Evolutionary conservation across 2,797 vertebrate species (phyloP), one percentile per base, ranked within the genome.

Genomic region (Spatula clypeata): DNA sequence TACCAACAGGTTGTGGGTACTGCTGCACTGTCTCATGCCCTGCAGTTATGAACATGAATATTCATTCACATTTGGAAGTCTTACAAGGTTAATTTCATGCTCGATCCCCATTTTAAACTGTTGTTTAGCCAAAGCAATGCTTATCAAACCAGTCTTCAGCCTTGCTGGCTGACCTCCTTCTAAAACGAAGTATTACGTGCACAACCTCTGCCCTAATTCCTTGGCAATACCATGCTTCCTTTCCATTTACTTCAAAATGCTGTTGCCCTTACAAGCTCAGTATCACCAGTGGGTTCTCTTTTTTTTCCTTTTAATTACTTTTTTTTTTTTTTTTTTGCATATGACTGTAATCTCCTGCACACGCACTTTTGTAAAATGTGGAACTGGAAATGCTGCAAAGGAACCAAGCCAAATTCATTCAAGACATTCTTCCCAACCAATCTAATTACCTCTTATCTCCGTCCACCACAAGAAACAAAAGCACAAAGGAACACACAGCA

Each of bases 401-500:
- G 54, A 94, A 29, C 54, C 38, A 53, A 88, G 54, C 67, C 66
- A 84, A 70, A 88, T 89, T 93, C 62, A 55, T 66, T 80, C 47
- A 12, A 55, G 34, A 27, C 14, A 38, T 83, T 92, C 55, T 64
- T 88, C 38, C 70, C 60, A 90, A 55, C 60, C 90, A 86, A 93
- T 84, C 76, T 88, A 88, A 94, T 96, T 94, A 87, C 15, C 3
- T 34, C 72, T 94, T 95, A 91, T 87, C 88, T 83, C 55, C 3
- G 34, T 4, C 29, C 58, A 86, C 19, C 58, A 87, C 53, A 69
- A 91, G 79, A 84, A 79, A 86, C 31, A 92, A 70, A 81, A 66
- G 36, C 85, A 85, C 45, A 82, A 83, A 94, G 83, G 60, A 91
- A 83, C 0, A 1, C 44, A 92, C 54, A 66, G 26, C 0, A 0